These are phyloP conservation scores for Branchipolynoe longqiensis DNA, from an alignment of 2,888 invertebrate genomes.

Conservation along the genomic window DNA sequence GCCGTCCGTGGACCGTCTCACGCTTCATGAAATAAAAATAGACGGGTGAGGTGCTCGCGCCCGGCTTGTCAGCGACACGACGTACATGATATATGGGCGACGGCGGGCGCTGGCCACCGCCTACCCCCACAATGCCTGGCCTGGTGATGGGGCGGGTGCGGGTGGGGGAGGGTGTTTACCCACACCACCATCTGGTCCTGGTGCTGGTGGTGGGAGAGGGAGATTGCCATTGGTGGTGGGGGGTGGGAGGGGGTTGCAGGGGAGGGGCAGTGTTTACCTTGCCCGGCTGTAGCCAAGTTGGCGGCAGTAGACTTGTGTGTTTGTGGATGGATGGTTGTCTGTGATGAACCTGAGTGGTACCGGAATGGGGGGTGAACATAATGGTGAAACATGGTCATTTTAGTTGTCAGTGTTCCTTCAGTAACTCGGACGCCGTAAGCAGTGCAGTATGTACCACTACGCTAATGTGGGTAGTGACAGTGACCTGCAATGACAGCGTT, in stretches of 20 bases:
- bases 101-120: conserved; percentile 13
- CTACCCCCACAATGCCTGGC: neutral
- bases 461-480: too few relatives aligned
- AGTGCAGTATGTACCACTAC: too few relatives aligned
- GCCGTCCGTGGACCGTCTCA: conserved; percentile 7
- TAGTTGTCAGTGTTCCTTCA: too few relatives aligned
- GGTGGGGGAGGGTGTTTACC: neutral
- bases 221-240: neutral
- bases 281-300: neutral
- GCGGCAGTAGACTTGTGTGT: too few relatives aligned
- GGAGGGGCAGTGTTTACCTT: neutral
- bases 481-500: too few relatives aligned
- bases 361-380: too few relatives aligned
- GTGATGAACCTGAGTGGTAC: too few relatives aligned
- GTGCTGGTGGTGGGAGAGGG: neutral
- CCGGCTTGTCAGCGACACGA: conserved; percentile 21
- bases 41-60: conserved; percentile 14
- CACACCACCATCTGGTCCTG: neutral
- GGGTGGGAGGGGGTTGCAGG: neutral
- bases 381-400: too few relatives aligned
- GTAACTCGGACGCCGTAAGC: too few relatives aligned
- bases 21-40: conserved; percentile 36
- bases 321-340: too few relatives aligned
- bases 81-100: conserved; percentile 16
- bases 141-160: neutral